These are phyloP conservation scores for Caenorhabditis sinica DNA, from an alignment of 2,888 invertebrate species.

Conservation along the genomic window DNA sequence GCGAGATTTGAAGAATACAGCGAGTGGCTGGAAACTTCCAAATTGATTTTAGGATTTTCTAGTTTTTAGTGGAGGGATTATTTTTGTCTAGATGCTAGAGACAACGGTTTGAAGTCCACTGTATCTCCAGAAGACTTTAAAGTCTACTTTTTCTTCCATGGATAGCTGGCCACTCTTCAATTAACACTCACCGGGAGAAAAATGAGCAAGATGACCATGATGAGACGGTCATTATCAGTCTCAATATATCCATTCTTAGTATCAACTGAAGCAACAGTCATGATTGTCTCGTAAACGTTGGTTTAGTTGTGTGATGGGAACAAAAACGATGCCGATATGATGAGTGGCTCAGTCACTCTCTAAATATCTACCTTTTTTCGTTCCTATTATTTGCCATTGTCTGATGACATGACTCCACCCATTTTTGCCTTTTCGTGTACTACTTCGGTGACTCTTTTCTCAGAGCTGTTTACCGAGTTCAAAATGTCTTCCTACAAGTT, in stretches of 20 bases:
- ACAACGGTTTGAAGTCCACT: no score
- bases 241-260: slow-evolving; percentile 60
- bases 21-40: slow-evolving; percentile 54
- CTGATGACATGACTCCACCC: slow-evolving; percentile 43
- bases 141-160: background rate
- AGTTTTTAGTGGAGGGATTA: background rate
- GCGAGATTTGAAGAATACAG: slow-evolving; percentile 63
- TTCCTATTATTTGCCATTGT: slow-evolving; percentile 48
- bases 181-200: slow-evolving; percentile 59
- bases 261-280: slow-evolving; percentile 60
- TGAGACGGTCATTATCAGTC: slow-evolving; percentile 63
- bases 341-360: slow-evolving; percentile 36
- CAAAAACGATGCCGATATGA: slow-evolving; percentile 43
- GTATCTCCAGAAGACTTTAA: no score
- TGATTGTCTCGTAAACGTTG: slow-evolving; percentile 2
- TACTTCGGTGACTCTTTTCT: slow-evolving; percentile 16
- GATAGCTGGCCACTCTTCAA: background rate
- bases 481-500: slow-evolving; percentile 44
- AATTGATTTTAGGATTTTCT: background rate
- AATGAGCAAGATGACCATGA: slow-evolving; percentile 63
- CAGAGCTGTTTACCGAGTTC: slow-evolving; percentile 46
- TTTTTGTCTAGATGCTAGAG: no score
- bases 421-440: slow-evolving; percentile 15
- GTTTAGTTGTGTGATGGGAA: background rate
- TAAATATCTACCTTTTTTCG: slow-evolving; percentile 33